Percentiles rank a stretch among this genome's conserved stretches.
These are phyloP conservation scores for Asobara japonica DNA, from an alignment of 1,140 invertebrate genomes.

Conservation along the genomic window DNA sequence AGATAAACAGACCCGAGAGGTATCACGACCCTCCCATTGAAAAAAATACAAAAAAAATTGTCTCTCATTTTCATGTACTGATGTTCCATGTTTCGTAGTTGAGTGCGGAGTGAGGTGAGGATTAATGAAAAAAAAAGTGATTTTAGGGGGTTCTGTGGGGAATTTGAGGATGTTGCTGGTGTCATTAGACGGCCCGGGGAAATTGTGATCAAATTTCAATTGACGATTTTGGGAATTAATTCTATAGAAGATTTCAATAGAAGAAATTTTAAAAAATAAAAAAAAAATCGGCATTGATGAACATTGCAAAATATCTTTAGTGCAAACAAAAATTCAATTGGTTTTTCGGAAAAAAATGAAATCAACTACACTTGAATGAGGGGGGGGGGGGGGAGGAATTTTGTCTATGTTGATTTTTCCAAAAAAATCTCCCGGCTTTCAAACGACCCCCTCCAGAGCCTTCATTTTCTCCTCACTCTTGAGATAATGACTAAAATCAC, in stretches of 20 bases:
- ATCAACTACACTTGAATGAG: too few species aligned
- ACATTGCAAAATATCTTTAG: too few species aligned
- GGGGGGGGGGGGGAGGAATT: too few species aligned
- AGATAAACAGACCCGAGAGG: conserved; percentile 29
- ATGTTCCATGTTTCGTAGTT: conserved; percentile 16
- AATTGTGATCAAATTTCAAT: too few species aligned
- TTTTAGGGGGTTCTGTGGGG: not conserved
- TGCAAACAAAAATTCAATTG: too few species aligned
- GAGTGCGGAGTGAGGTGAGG: not conserved
- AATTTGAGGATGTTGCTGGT: not conserved
- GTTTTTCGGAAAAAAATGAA: too few species aligned
- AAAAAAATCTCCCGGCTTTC: not conserved
- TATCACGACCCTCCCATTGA: conserved; percentile 37
- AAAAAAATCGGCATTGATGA: too few species aligned
- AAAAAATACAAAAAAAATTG: not conserved
- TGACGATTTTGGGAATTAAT: too few species aligned
- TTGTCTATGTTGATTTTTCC: not conserved
- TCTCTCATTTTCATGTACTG: not conserved
- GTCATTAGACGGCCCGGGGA: not conserved
- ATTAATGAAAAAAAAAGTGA: not conserved
- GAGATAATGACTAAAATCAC: not conserved
- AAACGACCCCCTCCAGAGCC: not conserved
- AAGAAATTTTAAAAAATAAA: too few species aligned
- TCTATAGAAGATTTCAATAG: too few species aligned
- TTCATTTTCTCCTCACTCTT: not conserved